These are phyloP conservation scores for Poecilia latipinna DNA, from an alignment of 2,113 vertebrate genomes.

Conservation along the genomic window DNA sequence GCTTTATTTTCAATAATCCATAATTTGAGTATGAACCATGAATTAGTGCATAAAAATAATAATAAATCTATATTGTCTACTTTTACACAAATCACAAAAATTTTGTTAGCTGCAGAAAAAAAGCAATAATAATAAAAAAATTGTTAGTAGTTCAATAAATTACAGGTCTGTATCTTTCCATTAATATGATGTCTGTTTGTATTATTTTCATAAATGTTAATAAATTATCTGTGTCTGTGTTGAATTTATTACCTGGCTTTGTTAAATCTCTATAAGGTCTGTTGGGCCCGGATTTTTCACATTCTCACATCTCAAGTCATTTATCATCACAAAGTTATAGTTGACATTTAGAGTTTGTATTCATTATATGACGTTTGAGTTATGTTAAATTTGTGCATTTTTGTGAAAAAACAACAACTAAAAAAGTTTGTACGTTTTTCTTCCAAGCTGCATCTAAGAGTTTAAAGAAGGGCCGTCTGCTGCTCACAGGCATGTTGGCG, in stretches of 20 bases:
- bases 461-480: background rate
- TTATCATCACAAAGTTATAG: background rate
- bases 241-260: background rate
- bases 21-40: too few species aligned
- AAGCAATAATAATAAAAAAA: background rate
- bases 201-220: background rate
- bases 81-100: background rate
- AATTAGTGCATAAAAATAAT: too few species aligned
- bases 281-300: too few species aligned
- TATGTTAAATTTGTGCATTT: background rate
- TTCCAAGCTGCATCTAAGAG: background rate
- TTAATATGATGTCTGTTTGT: background rate
- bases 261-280: background rate
- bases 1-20: too few species aligned
- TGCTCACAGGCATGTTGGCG: background rate
- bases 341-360: background rate
- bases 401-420: background rate
- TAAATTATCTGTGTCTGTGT: background rate
- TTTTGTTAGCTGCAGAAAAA: background rate
- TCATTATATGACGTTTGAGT: background rate
- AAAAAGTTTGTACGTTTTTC: background rate
- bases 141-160: too few species aligned
- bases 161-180: too few species aligned
- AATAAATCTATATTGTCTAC: too few species aligned
- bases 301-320: background rate